Evolutionary conservation across 92 coral and sea anemone species (phyloP).

Genomic region (Phenganax subtilis): DNA sequence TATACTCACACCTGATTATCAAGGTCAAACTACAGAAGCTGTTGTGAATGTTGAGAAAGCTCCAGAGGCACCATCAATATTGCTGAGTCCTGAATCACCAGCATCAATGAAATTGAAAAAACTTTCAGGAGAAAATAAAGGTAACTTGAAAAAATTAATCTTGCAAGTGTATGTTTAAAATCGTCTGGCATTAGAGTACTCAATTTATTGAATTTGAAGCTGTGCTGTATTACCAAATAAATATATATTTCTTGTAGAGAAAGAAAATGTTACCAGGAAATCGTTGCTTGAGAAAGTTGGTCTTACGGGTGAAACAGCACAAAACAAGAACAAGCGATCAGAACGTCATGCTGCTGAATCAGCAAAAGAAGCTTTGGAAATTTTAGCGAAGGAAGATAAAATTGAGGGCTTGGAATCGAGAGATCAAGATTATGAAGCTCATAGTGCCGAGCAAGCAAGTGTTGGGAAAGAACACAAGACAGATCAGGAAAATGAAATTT

Average conservation of each 20-base stretch:
- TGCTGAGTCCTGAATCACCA: constrained; percentile 60
- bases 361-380: constrained; percentile 6
- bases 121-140: background rate
- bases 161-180: no score
- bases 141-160: background rate
- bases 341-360: background rate
- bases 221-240: no score
- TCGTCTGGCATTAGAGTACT: no score
- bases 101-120: constrained; percentile 3
- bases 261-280: background rate
- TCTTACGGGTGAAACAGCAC: background rate
- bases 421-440: background rate
- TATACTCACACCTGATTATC: constrained; percentile 51
- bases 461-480: background rate
- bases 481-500: background rate
- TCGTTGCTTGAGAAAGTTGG: background rate
- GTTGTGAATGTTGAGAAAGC: constrained; percentile 28
- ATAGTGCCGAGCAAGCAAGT: background rate
- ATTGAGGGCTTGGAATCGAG: background rate
- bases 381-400: background rate
- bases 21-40: constrained; percentile 46
- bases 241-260: background rate
- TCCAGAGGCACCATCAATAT: constrained; percentile 46
- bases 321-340: background rate
- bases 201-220: no score